Conservation (phyloP, 2,113 vertebrate species). For the Ptychochromis oligacanthus region DNA sequence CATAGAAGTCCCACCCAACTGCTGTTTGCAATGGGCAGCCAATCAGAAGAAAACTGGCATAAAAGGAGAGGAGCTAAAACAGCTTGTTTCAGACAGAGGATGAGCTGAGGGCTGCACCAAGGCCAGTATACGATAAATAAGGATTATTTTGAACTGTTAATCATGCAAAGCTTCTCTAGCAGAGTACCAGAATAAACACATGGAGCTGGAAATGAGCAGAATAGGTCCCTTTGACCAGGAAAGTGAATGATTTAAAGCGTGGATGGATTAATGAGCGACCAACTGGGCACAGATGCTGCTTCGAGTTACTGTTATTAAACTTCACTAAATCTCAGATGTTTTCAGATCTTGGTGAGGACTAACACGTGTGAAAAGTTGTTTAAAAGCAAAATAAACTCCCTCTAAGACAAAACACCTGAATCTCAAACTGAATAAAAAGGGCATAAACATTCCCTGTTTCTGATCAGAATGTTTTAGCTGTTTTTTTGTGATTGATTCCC, state of each 20-base stretch:
- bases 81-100: background rate
- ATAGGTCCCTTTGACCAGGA: accelerated
- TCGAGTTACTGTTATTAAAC: background rate
- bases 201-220: background rate
- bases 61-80: background rate
- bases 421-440: background rate
- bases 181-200: background rate
- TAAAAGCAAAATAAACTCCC: too few relatives aligned
- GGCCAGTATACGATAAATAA: accelerated
- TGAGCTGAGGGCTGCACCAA: background rate
- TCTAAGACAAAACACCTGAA: background rate
- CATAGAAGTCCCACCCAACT: background rate
- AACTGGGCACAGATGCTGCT: conserved; percentile 1
- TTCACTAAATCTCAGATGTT: too few relatives aligned
- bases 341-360: background rate
- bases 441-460: accelerated
- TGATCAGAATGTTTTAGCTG: background rate
- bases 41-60: background rate
- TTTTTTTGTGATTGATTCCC: too few relatives aligned
- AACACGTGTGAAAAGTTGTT: background rate
- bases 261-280: background rate
- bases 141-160: background rate
- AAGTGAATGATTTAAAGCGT: background rate
- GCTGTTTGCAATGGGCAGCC: background rate
- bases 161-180: background rate